Evolutionary conservation across 2,113 vertebrate genomes (phyloP).

Genomic region (Mus pahari): DNA sequence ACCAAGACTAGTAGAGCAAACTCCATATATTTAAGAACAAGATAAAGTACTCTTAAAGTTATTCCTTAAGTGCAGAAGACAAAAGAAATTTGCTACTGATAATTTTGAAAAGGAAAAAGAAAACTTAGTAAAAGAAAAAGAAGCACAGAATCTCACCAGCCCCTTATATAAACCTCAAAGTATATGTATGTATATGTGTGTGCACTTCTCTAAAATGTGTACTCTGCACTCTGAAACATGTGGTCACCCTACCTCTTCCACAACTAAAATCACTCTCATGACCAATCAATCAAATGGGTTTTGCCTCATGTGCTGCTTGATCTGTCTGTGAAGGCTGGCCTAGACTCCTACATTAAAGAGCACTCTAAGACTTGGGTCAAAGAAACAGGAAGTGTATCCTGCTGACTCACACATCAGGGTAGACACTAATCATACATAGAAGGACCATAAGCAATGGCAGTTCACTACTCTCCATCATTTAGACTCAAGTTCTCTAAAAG

Average conservation of each 20-base stretch:
- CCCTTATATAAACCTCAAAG: background rate
- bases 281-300: constrained; percentile 10
- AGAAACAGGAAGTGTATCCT: background rate
- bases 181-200: background rate
- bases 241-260: background rate
- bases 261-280: constrained; percentile 45
- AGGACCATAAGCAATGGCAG: background rate
- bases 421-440: background rate
- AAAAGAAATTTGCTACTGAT: constrained; percentile 57
- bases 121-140: constrained; percentile 14
- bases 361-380: background rate
- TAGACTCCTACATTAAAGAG: background rate
- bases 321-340: constrained; percentile 27
- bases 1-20: constrained; percentile 27
- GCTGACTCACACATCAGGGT: background rate
- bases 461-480: background rate
- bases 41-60: constrained; percentile 49
- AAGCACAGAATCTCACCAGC: background rate
- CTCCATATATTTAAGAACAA: constrained; percentile 1
- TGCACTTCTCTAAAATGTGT: constrained; percentile 33
- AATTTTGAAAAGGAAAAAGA: background rate
- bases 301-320: background rate
- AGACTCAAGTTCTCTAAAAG: background rate
- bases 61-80: constrained; percentile 52
- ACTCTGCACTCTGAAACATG: constrained; percentile 3